Evolutionary conservation across 2,113 vertebrate species (phyloP), one percentile per base, ranked within the genome.

Genomic region (Lipophrys pholis): DNA sequence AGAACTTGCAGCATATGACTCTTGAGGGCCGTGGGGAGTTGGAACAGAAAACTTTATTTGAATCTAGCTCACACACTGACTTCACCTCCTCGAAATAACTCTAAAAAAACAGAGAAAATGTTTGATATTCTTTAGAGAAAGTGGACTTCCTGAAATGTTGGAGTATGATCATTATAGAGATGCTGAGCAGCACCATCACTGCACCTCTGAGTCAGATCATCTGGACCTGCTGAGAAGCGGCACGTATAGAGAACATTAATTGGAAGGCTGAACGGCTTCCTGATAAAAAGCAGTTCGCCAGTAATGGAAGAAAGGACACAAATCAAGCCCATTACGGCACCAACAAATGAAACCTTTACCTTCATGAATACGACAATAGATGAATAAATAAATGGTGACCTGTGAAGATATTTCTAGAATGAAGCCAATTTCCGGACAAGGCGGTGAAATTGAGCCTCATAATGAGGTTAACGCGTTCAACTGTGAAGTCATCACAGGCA

Each of bases 401-500:
- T 14, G n/a, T 60, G 14, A 72, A 64, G n/a, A 58, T 30, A 14
- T 35, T n/a, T 52, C 10, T 30, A 36, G 35, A 11, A n/a, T 8
- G 16, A 16, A 14, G 10, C 21, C 8, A 1, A 11, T 70, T 74
- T 68, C 46, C 10, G 1, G 63, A 67, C 38, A 39, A 58, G 6
- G 36, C 14, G n/a, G 45, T 48, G 16, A 57, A 21, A 67, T 39
- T 43, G 49, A 53, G 49, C 16, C 35, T 50, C 1, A 2, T 66
- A 81, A 79, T 63, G 51, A 68, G 65, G 30, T 40, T 71, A 52
- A 49, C 35, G 45, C 14, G 51, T 30, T 7, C n/a, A 35, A 38
- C 43, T 40, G 9, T 70, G 72, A 81, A 81, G 43, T 64, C 50
- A 74, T 77, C 55, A 62, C 17, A 73, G 58, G 51, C 43, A 55